phyloP scores from a whole-genome alignment of 2,113 vertebrate genomes.

The Gymnorhina tibicen region DNA sequence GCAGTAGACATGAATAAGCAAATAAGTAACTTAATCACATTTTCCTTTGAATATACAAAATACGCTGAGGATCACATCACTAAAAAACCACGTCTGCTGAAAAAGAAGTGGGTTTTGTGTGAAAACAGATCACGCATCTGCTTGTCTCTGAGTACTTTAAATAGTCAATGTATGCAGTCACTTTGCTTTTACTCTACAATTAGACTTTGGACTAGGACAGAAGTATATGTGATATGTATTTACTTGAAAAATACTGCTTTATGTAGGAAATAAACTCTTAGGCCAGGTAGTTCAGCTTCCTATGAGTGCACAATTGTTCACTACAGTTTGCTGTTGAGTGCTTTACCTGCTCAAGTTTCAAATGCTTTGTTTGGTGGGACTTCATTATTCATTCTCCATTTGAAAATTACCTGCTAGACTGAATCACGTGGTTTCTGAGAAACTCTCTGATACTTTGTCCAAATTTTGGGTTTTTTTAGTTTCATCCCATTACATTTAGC shows the following conservation, averaged over 20 bases:
- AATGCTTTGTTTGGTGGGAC: background rate
- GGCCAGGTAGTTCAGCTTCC: background rate
- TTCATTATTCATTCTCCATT: background rate
- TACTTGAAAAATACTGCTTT: background rate
- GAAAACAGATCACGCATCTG: constrained; percentile 30
- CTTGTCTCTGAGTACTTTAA: constrained; percentile 41
- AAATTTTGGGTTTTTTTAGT: background rate
- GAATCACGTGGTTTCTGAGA: background rate
- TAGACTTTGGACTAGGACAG: background rate
- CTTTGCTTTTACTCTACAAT: constrained; percentile 2
- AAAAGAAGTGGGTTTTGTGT: background rate
- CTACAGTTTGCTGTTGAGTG: background rate
- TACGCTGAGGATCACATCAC: background rate
- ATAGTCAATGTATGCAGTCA: background rate
- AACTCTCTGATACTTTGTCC: background rate
- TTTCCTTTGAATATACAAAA: background rate
- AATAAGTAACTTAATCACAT: background rate
- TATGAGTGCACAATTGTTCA: background rate
- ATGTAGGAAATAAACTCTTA: background rate
- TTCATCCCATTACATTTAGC: background rate
- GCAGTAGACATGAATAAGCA: background rate
- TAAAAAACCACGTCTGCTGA: background rate
- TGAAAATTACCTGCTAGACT: background rate
- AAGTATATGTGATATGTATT: background rate
- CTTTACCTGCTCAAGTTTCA: background rate